Evolutionary conservation across 2,113 vertebrate species (phyloP), one percentile per base, ranked within the genome.

Genomic region (Chascanopsetta lugubris): DNA sequence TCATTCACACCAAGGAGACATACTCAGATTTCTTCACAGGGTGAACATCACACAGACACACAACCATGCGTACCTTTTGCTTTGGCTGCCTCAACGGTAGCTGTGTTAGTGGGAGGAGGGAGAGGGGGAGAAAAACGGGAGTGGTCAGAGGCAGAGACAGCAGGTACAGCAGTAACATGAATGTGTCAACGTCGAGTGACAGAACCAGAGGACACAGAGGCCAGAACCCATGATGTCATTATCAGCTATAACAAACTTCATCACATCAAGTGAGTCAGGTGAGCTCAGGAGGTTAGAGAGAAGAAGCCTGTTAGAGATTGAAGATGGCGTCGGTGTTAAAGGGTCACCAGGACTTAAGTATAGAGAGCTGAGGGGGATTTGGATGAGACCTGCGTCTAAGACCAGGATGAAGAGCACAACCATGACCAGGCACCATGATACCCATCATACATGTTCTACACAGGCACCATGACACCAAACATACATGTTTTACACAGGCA

Each of bases 51-150:
- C 25, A 51, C 48, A 88, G 47, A 78, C 50, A 30, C 47, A 81
- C 53, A 72, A 71, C 74, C 73, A 79, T 87, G 88, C 94, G 79
- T 96, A 97, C 96, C 96, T 97, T 89, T 92, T 85, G 94, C 94
- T 93, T 96, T 94, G 92, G 93, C 94, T 3, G 96, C 95, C 92
- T 96, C 91, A 92, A 94, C 82, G 86, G 95, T 95, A 91, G 96
- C 96, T 97, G 93, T 84, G 89, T 93, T 90, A 93, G 87, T 75
- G 67, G 7, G 85, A 92, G 85, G 91, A 88, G 87, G 87, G 90
- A 91, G 91, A 82, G 56, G 80, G 53, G 30, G 18, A n/a, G 27
- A 17, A 0, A 43, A 18, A 63, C 72, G 75, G 87, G 85, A 92
- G 92, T 93, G 77, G 54, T 87, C 79, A 88, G 80, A 77, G n/a